Evolutionary conservation across 2,797 vertebrate genomes (phyloP), one percentile per base, ranked within the genome.

Genomic region (Dromococcyx pavoninus): DNA sequence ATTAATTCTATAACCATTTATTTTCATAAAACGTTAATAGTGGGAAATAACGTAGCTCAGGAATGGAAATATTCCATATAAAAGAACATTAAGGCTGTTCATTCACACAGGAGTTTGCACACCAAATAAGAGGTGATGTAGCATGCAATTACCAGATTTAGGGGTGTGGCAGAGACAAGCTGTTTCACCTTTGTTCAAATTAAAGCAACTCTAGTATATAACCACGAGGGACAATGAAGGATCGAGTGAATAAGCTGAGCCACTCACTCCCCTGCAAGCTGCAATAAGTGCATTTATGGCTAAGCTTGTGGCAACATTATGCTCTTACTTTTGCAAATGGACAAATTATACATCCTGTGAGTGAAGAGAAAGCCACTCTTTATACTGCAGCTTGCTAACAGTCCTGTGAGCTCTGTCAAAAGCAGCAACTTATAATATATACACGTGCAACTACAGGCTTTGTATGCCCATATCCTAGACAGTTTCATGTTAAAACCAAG

Each of bases 101-200:
- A 90, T 46, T 96, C 78, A 91, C 72, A 94, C 43, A 92, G 95
- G 96, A 96, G 86, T 88, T 81, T 94, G 77, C 75, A 90, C 93
- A 90, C 94, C 78, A 95, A 93, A 83, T 74, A 83, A 69, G 95
- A 94, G 86, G 94, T 93, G 93, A 92, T 93, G 94, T 84, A 94
- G 93, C 30, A 28, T 95, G 95, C 95, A 96, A 96, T 97, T 96
- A 96, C 93, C 95, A 96, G 88, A 96, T 96, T 94, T 88, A 86
- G 91, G 88, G 94, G 94, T 76, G 93, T 66, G 73, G 86, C 86
- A 95, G 83, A 19, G 64, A 60, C 89, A 94, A 94, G 94, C 96
- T 96, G 88, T n/a, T 94, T 67, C 18, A 88, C 88, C 86, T 88
- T 86, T 92, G 86, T 81, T 67, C 66, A 71, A 72, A 93, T 93